A percentile compares a stretch with the other conserved stretches of the same genome.
These are phyloP conservation scores for Palythoa heliodiscus DNA, from an alignment of 92 coral and sea anemone species.

Conservation along the genomic window DNA sequence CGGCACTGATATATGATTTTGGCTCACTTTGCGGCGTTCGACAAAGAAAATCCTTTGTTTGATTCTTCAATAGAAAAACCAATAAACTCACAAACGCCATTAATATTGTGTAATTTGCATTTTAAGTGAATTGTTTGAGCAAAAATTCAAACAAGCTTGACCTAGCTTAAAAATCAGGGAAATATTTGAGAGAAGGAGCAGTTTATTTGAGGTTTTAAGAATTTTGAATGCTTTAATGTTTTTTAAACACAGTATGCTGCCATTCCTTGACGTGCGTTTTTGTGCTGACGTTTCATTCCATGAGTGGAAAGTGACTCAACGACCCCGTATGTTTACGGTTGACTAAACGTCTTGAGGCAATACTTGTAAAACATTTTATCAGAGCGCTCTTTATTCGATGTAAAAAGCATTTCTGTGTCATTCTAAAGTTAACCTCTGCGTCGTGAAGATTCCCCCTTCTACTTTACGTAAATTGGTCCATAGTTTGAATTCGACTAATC, in stretches of 20 bases:
- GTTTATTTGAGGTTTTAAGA: not conserved
- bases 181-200: not conserved
- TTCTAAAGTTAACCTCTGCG: not conserved
- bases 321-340: slow-evolving; percentile 1
- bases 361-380: not conserved
- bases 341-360: slow-evolving; percentile 18
- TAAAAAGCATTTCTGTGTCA: not conserved
- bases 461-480: not conserved
- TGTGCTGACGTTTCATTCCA: slow-evolving; percentile 3
- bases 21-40: slow-evolving; percentile 29
- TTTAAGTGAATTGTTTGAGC: slow-evolving; percentile 14
- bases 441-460: not conserved
- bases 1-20: slow-evolving; percentile 25
- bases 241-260: not conserved
- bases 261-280: not conserved
- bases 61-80: slow-evolving; percentile 19
- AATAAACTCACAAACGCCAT: slow-evolving; percentile 24
- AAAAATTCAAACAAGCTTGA: not conserved
- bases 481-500: not conserved
- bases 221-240: not conserved
- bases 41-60: slow-evolving; percentile 35
- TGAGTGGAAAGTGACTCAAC: slow-evolving; percentile 1
- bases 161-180: not conserved
- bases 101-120: slow-evolving; percentile 35
- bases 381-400: not conserved